Percentiles rank a stretch among this genome's conserved stretches.
Evolutionary conservation across 2,797 vertebrate species (phyloP).

Genomic region (Scolopax bukidnonensis): DNA sequence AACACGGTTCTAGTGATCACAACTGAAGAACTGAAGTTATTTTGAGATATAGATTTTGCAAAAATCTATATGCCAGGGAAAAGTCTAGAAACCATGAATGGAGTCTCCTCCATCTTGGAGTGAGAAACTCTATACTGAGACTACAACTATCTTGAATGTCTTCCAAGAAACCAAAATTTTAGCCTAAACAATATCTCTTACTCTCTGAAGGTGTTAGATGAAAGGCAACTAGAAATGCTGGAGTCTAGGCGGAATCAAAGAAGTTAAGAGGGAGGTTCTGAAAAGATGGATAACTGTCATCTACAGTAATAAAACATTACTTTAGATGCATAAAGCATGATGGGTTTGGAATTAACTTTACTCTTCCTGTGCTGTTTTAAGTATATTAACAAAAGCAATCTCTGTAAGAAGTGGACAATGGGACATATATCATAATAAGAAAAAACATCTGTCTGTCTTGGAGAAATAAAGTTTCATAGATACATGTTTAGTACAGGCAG

Average conservation of each 20-base stretch:
- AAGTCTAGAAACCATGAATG: neutral
- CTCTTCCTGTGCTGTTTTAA: neutral
- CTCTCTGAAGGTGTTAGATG: neutral
- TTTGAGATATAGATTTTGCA: neutral
- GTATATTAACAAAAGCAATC: neutral
- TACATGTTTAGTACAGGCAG: neutral
- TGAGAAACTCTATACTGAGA: neutral
- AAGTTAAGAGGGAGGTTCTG: neutral
- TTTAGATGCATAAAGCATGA: neutral
- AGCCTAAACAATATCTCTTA: neutral
- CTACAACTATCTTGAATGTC: neutral
- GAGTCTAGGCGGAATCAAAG: neutral
- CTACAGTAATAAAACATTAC: neutral
- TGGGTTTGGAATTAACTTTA: neutral
- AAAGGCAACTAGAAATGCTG: neutral
- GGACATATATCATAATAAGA: neutral
- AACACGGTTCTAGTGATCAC: neutral
- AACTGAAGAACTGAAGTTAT: neutral
- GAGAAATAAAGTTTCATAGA: neutral
- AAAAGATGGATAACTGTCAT: neutral
- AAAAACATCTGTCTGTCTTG: neutral
- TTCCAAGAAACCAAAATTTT: neutral
- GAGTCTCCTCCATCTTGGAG: neutral
- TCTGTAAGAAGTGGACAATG: neutral
- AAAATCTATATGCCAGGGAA: rapidly evolving